Base-by-base conservation (phyloP, 2,888 invertebrate genomes). In the Oscheius sp. region DNA sequence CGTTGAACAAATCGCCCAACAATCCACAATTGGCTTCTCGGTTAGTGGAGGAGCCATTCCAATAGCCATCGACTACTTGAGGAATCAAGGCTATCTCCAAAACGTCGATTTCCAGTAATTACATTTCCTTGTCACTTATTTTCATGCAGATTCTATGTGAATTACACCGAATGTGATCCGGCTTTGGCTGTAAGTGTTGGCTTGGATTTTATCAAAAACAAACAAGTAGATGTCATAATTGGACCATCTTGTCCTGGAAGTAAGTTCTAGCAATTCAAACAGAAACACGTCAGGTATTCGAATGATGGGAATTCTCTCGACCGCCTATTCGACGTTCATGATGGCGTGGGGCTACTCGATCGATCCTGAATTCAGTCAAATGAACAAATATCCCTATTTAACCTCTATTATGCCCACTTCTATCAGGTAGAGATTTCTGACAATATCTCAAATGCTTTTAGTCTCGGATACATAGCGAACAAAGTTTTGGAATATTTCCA, bases 201-300 rank as follows among this genome's bases (percentile, higher is more conserved):
- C 0, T 25, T 76, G 0, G 66, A 81, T 39, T 73, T 84, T 58
- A 71, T 83, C 39, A 67, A 66, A 8, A 63, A 76, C 10, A 31
- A 73, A 12, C 68, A 72, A 20, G 75, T 80, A 2, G 82, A 83
- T 53, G 74, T 77, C 2, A 39, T 83, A 3, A 72, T 83, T 31
- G 80, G 77, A 15, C 75, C 83, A 0, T 77, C 83, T 1, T 83
- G 83, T 57, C 55, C 72, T 1, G 37, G 68, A 15, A 34, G 72
- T 72, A 23, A 58, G 37, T 37, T n/a, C 6, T 15, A 2, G 17
- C 17, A 6, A 2, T 3, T 4, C 2, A 37, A 37, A 25, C 10
- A 3, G 23, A 23, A 23, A 25, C 4, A 8, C 23, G 57, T 29
- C 17, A 71, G 73, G 69, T 23, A 42, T 70, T 4, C 31, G 58